These are phyloP conservation scores for Diorhabda carinulata DNA, from an alignment of 1,140 invertebrate genomes.

Conservation along the genomic window DNA sequence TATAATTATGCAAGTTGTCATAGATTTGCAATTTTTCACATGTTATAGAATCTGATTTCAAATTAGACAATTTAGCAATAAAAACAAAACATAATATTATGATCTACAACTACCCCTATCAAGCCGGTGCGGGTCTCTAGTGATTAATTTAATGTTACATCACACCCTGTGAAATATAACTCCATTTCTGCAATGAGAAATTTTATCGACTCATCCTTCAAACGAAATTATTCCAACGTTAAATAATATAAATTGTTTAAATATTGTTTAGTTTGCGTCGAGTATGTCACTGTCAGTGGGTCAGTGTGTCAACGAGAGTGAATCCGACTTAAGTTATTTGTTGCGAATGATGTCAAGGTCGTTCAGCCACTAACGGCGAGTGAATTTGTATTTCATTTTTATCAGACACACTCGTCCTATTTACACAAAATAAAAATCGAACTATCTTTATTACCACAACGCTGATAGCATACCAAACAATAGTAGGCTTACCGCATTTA, in stretches of 20 bases:
- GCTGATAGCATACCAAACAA: not conserved
- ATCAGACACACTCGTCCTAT: constrained; percentile 28
- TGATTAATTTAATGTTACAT: too few species aligned
- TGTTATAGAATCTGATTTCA: too few species aligned
- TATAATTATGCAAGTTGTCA: too few species aligned
- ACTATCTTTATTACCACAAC: not conserved
- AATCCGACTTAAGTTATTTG: constrained; percentile 33
- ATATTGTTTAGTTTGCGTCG: not conserved
- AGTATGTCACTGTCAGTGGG: constrained; percentile 34
- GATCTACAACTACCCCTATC: too few species aligned
- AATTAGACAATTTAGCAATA: too few species aligned
- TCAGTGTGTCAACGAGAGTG: constrained; percentile 41
- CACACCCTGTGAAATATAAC: too few species aligned
- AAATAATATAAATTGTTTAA: constrained; percentile 6
- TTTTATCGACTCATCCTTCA: too few species aligned
- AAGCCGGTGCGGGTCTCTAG: too few species aligned
- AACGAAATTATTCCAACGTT: not conserved
- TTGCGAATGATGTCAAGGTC: constrained; percentile 37
- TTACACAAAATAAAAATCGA: constrained; percentile 16
- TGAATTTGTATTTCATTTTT: constrained; percentile 24
- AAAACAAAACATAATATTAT: too few species aligned
- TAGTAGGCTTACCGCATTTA: too few species aligned
- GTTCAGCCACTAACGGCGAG: constrained; percentile 19
- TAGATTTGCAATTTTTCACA: too few species aligned
- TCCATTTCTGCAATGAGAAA: too few species aligned